A percentile compares a stretch with the other conserved stretches of the same genome.
phyloP scores from a whole-genome alignment of 2,888 invertebrate genomes.

The Pyrrhia umbra region DNA sequence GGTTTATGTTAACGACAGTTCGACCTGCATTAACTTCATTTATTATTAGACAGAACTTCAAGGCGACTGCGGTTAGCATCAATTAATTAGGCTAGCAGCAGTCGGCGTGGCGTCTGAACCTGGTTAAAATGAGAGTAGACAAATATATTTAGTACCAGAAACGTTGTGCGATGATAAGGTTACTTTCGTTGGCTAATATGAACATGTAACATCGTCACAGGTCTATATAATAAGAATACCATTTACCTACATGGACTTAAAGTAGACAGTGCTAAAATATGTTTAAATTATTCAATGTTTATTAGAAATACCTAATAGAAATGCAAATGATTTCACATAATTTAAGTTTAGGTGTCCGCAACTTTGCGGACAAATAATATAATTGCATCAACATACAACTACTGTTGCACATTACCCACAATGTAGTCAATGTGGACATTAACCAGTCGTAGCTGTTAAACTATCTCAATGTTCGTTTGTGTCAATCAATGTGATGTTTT shows the following conservation, averaged over 20 bases:
- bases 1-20: slow-evolving; percentile 45
- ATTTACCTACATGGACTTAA: slow-evolving; percentile 41
- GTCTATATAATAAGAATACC: slow-evolving; percentile 43
- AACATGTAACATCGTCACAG: slow-evolving; percentile 41
- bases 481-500: slow-evolving; percentile 65
- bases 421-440: slow-evolving; percentile 46
- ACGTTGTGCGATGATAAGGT: slow-evolving; percentile 35
- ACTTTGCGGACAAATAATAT: slow-evolving; percentile 43
- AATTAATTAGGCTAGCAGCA: slow-evolving; percentile 49
- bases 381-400: slow-evolving; percentile 39
- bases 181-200: slow-evolving; percentile 51
- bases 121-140: slow-evolving; percentile 76
- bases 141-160: slow-evolving; percentile 54
- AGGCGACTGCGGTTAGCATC: slow-evolving; percentile 59
- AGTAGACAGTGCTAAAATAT: slow-evolving; percentile 54
- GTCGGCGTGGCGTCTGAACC: slow-evolving; percentile 59
- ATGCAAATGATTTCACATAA: slow-evolving; percentile 58
- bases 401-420: slow-evolving; percentile 51
- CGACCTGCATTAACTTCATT: slow-evolving; percentile 58
- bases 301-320: slow-evolving; percentile 42
- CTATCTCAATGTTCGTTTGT: slow-evolving; percentile 64
- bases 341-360: slow-evolving; percentile 53
- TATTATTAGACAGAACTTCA: slow-evolving; percentile 64
- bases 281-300: slow-evolving; percentile 56
- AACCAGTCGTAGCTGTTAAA: slow-evolving; percentile 48